A percentile compares a stretch with the other conserved stretches of the same genome.
These are phyloP conservation scores for Poecilia wingei DNA, from an alignment of 2,797 vertebrate species.

Conservation along the genomic window DNA sequence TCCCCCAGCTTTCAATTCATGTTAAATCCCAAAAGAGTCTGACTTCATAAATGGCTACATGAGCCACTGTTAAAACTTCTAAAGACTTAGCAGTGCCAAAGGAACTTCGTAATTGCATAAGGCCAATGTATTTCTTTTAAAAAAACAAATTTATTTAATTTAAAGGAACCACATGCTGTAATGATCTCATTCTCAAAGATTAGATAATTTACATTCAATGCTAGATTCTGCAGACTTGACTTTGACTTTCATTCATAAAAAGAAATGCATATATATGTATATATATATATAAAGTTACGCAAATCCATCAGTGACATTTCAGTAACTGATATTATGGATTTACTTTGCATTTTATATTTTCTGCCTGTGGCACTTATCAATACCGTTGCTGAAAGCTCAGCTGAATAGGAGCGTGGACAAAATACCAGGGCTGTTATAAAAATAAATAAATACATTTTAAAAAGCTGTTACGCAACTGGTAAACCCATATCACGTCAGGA, in stretches of 20 bases:
- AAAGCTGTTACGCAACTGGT: slow-evolving; percentile 39
- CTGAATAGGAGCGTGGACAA: slow-evolving; percentile 28
- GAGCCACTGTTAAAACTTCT: no score
- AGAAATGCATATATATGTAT: not conserved
- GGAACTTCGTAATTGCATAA: not conserved
- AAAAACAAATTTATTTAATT: not conserved
- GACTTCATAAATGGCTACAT: not conserved
- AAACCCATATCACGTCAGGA: slow-evolving; percentile 23
- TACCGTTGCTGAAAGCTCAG: slow-evolving; percentile 4
- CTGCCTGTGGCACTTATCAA: slow-evolving; percentile 10
- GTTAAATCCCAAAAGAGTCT: not conserved
- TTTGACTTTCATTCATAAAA: not conserved
- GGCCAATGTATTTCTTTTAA: not conserved
- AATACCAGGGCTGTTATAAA: slow-evolving; percentile 32
- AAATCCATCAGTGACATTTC: slow-evolving; percentile 17
- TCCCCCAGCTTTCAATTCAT: not conserved
- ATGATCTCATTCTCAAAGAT: not conserved
- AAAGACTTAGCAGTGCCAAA: not conserved
- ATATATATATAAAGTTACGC: not conserved
- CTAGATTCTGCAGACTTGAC: not conserved
- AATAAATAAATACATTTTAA: not conserved
- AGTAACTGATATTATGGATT: slow-evolving; percentile 16
- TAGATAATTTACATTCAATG: not conserved
- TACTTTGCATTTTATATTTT: slow-evolving; percentile 25
- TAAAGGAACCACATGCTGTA: not conserved